phyloP scores from a whole-genome alignment of 2,797 vertebrate genomes.

The Sebastes trivittatus region DNA sequence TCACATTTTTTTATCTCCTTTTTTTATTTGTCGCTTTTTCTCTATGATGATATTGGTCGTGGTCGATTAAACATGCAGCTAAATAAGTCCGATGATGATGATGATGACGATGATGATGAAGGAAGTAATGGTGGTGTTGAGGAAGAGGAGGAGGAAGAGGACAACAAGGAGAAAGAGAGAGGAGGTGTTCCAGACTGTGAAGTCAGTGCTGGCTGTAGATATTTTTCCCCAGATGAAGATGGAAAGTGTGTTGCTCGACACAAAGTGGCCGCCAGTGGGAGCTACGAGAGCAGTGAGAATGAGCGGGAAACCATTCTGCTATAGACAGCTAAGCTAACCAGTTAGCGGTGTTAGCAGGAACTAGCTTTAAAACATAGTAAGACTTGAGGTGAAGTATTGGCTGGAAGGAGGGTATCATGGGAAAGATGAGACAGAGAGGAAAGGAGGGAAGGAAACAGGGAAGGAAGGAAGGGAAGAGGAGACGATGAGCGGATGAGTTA shows the following conservation, averaged over 20 bases:
- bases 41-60: constrained; percentile 83
- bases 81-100: constrained; percentile 84
- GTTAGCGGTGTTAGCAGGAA: neutral
- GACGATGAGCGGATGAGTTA: constrained; percentile 54
- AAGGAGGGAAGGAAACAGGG: constrained; percentile 2
- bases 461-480: constrained; percentile 10
- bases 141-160: neutral
- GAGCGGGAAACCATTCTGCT: neutral
- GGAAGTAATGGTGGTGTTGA: neutral
- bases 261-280: constrained; percentile 26
- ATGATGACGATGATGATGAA: constrained; percentile 41
- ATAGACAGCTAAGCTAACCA: neutral
- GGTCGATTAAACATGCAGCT: constrained; percentile 88
- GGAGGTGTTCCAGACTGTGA: constrained; percentile 2
- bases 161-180: neutral
- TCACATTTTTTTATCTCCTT: constrained; percentile 65
- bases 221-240: neutral
- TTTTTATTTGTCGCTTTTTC: constrained; percentile 68
- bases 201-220: constrained; percentile 6
- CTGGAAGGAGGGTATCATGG: constrained; percentile 17
- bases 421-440: neutral
- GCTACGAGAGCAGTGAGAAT: neutral
- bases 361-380: constrained; percentile 14
- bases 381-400: constrained; percentile 50
- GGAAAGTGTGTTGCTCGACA: neutral